These are phyloP conservation scores for Enhydra lutris DNA, from an alignment of 2,113 vertebrate genomes.

Conservation along the genomic window DNA sequence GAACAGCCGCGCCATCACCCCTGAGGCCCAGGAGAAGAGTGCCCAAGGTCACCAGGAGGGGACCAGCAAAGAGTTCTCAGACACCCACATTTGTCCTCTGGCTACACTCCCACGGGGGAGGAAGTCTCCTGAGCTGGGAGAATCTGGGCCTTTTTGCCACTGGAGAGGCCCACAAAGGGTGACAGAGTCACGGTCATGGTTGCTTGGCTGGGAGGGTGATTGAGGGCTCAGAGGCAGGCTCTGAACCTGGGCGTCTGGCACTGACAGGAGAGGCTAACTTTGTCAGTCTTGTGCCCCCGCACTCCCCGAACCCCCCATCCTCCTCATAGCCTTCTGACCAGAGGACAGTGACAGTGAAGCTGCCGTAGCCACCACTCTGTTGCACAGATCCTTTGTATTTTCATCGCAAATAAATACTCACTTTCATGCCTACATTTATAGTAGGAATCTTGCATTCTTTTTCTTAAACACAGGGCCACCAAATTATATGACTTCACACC, in stretches of 20 bases:
- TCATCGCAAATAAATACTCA: not conserved
- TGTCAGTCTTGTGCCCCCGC: not conserved
- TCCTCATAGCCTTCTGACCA: not conserved
- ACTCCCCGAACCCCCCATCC: not conserved
- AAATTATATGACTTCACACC: not conserved
- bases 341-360: not conserved
- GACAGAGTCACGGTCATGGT: not conserved
- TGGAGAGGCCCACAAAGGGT: not conserved
- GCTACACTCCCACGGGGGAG: not conserved
- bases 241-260: not conserved
- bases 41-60: constrained; percentile 22
- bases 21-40: not conserved
- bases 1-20: not conserved
- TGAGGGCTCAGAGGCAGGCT: not conserved
- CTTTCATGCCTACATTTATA: not conserved
- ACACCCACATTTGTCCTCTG: constrained; percentile 35
- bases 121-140: not conserved
- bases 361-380: not conserved
- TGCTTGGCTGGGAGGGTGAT: not conserved
- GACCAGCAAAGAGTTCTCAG: not conserved
- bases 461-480: not conserved
- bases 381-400: not conserved
- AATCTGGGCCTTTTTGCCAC: not conserved
- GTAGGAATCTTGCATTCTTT: not conserved
- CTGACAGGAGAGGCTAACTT: not conserved